Conservation (phyloP, 2,113 vertebrate genomes). For the Saccopteryx leptura region DNA sequence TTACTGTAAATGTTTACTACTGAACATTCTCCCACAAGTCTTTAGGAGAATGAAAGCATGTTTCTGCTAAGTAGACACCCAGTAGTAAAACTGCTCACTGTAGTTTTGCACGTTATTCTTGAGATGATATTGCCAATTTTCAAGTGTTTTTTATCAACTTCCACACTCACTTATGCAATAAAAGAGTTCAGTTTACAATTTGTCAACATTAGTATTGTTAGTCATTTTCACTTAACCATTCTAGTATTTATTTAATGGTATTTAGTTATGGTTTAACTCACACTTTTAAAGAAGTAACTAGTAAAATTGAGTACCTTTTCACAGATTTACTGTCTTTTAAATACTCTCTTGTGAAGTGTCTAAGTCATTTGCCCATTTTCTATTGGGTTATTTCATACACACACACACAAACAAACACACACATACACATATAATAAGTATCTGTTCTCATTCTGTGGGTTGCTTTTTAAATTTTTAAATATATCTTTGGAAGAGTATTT, state of each 20-base stretch:
- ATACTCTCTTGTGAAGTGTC: not conserved
- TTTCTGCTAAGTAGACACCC: not conserved
- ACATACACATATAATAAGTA: not conserved
- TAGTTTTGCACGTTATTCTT: not conserved
- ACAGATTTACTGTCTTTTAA: not conserved
- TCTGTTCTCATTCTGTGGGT: not conserved
- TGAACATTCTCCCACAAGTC: not conserved
- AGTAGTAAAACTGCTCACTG: not conserved
- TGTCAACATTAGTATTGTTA: not conserved
- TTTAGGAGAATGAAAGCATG: not conserved
- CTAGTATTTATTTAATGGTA: not conserved
- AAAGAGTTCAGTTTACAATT: not conserved
- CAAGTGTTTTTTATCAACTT: not conserved
- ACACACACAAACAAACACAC: not conserved
- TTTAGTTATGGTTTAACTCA: not conserved
- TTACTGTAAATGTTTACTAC: no score
- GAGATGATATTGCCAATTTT: not conserved
- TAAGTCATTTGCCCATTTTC: not conserved
- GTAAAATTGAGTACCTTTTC: not conserved
- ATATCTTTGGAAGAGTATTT: not conserved
- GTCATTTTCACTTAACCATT: not conserved
- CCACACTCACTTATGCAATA: not conserved
- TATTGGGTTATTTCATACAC: not conserved
- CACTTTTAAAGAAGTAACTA: not conserved
- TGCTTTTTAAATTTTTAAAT: constrained; percentile 14